phyloP scores from a whole-genome alignment of 1,140 invertebrate species.

The Popillia japonica region DNA sequence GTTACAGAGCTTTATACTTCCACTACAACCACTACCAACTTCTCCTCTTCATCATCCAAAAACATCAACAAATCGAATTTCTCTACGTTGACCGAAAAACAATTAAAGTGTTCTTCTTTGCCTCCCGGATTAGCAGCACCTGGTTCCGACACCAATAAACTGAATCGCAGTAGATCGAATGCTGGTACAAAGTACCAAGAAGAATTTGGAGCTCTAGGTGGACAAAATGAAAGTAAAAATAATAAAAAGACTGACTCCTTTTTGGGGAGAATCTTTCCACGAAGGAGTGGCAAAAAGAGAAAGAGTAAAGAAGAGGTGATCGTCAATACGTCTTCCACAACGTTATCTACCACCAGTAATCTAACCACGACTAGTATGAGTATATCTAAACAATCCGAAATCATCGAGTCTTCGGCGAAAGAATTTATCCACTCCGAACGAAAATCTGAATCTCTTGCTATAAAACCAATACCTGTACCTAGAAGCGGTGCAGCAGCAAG shows the following conservation, averaged over 20 bases:
- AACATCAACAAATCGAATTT: constrained; percentile 40
- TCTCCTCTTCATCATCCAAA: constrained; percentile 16
- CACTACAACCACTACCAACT: constrained; percentile 35
- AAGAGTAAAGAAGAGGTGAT: constrained; percentile 52
- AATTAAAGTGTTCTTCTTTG: constrained; percentile 72
- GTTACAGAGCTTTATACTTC: constrained; percentile 57
- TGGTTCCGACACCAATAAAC: constrained; percentile 61
- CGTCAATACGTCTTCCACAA: constrained; percentile 32
- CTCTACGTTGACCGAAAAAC: constrained; percentile 57
- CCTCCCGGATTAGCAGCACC: constrained; percentile 69
- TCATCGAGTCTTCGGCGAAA: background rate
- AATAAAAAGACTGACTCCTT: constrained; percentile 69
- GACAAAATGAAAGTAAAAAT: constrained; percentile 61
- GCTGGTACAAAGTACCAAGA: constrained; percentile 57
- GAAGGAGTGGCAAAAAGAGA: constrained; percentile 72
- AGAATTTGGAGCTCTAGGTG: constrained; percentile 52
- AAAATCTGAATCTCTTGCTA: background rate
- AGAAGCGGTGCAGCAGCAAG: constrained; percentile 62
- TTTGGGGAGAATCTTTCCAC: constrained; percentile 70
- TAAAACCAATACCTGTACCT: constrained; percentile 46
- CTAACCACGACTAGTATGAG: background rate
- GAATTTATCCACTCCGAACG: background rate
- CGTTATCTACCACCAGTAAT: background rate
- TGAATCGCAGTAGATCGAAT: constrained; percentile 62
- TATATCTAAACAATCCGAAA: constrained; percentile 18